A percentile compares a stretch with the other conserved stretches of the same genome.
Evolutionary conservation across 2,113 vertebrate species (phyloP).

Genomic region (Sterna hirundo): DNA sequence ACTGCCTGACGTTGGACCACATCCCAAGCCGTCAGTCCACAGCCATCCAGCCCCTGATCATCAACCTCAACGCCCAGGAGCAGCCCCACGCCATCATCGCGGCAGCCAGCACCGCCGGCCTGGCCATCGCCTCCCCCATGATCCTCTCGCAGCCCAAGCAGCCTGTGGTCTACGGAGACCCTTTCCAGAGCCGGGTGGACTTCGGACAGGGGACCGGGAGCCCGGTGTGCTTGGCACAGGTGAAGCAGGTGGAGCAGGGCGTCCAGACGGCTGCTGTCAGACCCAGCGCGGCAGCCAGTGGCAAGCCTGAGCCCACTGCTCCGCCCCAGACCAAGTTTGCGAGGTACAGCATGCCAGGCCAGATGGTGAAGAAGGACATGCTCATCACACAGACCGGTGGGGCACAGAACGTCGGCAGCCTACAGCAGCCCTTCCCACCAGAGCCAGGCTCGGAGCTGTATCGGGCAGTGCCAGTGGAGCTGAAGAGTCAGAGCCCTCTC

Average conservation of each 20-base stretch:
- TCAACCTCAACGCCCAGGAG: slow-evolving; percentile 95
- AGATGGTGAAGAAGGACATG: slow-evolving; percentile 88
- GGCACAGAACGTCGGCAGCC: slow-evolving; percentile 72
- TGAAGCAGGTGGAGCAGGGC: slow-evolving; percentile 79
- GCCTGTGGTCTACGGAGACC: slow-evolving; percentile 91
- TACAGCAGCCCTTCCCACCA: slow-evolving; percentile 80
- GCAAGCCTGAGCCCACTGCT: slow-evolving; percentile 81
- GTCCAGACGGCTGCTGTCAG: slow-evolving; percentile 68
- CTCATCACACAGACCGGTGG: slow-evolving; percentile 82
- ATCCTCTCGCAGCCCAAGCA: slow-evolving; percentile 90
- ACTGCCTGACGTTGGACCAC: slow-evolving; percentile 87
- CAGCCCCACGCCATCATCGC: slow-evolving; percentile 85
- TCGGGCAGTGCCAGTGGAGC: slow-evolving; percentile 81
- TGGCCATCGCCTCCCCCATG: slow-evolving; percentile 89
- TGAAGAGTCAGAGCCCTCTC: slow-evolving; percentile 85
- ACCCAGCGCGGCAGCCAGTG: neutral
- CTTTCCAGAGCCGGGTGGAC: slow-evolving; percentile 92
- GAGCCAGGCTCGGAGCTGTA: slow-evolving; percentile 83
- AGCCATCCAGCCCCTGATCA: slow-evolving; percentile 91
- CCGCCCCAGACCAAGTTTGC: slow-evolving; percentile 87
- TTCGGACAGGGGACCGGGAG: slow-evolving; percentile 89
- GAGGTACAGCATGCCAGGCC: slow-evolving; percentile 88
- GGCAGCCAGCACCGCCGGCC: slow-evolving; percentile 84
- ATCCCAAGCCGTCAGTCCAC: slow-evolving; percentile 86
- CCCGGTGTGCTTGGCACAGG: slow-evolving; percentile 90